Percentiles rank a stretch among this genome's conserved stretches.
Evolutionary conservation across 2,113 vertebrate species (phyloP).

Genomic region (Miniopterus natalensis): DNA sequence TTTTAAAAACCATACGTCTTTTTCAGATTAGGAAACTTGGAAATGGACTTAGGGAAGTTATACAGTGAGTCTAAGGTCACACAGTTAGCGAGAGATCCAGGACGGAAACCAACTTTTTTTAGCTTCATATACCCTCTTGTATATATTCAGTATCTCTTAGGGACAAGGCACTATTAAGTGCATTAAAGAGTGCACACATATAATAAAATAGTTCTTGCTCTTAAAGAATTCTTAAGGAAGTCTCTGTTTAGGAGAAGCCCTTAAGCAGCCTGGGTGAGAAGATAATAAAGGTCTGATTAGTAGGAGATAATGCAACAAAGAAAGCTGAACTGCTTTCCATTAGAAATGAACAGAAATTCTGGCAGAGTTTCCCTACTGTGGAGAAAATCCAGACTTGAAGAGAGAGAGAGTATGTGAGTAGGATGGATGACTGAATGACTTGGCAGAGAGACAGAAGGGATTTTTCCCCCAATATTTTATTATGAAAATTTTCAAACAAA

Average conservation of each 20-base stretch:
- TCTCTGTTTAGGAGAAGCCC: neutral
- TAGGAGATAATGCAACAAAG: neutral
- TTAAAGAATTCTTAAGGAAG: constrained; percentile 23
- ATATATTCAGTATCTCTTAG: neutral
- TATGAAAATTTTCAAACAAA: constrained; percentile 26
- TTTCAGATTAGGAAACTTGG: constrained; percentile 55
- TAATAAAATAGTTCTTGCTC: neutral
- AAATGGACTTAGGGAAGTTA: constrained; percentile 48
- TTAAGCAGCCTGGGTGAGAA: constrained; percentile 44
- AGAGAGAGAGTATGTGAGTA: neutral
- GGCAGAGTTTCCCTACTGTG: neutral
- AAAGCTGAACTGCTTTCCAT: constrained; percentile 10
- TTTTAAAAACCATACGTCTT: neutral
- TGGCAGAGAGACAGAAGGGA: constrained; percentile 6
- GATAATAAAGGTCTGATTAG: neutral
- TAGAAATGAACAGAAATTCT: constrained; percentile 52
- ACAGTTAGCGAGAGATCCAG: neutral
- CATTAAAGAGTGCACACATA: neutral
- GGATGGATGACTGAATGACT: neutral
- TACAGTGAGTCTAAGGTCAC: neutral
- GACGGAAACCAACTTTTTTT: neutral
- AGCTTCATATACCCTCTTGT: neutral
- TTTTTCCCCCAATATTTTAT: neutral
- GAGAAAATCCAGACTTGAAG: neutral
- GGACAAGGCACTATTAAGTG: neutral